A percentile compares a stretch with the other conserved stretches of the same genome.
Evolutionary conservation across 2,797 vertebrate species (phyloP).

Genomic region (Hapalemur alaotrensis): DNA sequence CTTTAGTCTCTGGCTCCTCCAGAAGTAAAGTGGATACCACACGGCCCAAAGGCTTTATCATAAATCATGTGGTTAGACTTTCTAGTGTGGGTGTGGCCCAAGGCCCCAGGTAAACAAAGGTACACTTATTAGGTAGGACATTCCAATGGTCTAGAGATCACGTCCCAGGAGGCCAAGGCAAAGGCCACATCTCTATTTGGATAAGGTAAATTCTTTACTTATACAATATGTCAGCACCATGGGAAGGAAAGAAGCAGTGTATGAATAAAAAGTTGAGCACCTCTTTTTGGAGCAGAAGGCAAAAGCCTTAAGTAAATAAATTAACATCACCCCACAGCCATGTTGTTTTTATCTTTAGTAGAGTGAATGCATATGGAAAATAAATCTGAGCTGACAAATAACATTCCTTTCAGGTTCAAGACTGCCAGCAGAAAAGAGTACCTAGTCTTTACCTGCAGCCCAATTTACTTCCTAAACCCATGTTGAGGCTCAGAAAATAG

Average conservation of each 20-base stretch:
- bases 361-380: background rate
- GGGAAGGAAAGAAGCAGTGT: background rate
- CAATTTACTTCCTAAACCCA: background rate
- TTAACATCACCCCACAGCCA: background rate
- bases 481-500: background rate
- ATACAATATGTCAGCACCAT: background rate
- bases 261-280: background rate
- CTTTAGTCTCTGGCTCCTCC: background rate
- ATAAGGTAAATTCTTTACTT: background rate
- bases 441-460: background rate
- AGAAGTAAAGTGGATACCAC: background rate
- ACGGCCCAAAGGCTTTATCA: background rate
- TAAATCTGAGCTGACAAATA: background rate
- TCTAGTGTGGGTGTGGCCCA: background rate
- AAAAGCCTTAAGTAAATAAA: background rate
- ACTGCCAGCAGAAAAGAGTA: background rate
- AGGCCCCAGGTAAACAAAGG: background rate
- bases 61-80: background rate
- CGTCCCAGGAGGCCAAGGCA: background rate
- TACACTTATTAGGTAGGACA: background rate
- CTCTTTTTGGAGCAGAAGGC: background rate
- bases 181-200: background rate
- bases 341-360: background rate
- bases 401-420: background rate
- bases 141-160: background rate